Conservation (phyloP, 1,140 invertebrate genomes). For the Tetranychus urticae region DNA sequence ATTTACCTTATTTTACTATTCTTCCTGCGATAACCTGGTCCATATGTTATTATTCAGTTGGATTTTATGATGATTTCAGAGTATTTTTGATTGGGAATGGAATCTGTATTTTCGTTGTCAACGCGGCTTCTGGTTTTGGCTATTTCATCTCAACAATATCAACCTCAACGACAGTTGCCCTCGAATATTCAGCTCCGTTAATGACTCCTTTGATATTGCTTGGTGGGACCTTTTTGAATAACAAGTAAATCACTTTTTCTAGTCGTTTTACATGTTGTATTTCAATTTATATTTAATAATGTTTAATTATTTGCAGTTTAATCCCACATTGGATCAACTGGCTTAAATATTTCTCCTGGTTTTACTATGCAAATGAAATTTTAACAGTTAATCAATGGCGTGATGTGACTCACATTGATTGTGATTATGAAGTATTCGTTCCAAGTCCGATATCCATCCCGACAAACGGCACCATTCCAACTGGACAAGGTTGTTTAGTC, state of each 20-base stretch:
- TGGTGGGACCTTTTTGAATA: not conserved
- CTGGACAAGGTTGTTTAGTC: not conserved
- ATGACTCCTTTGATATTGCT: not conserved
- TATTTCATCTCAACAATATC: not conserved
- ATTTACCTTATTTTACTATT: not conserved
- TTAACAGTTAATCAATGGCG: constrained; percentile 81
- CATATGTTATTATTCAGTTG: not conserved
- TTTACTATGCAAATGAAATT: constrained; percentile 76
- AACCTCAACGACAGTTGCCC: not conserved
- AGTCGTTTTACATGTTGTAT: no score
- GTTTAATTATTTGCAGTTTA: constrained; percentile 28
- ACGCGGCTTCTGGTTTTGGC: not conserved
- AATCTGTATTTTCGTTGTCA: not conserved
- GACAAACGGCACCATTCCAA: not conserved
- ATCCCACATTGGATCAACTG: constrained; percentile 66
- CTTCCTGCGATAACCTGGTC: not conserved
- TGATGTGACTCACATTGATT: constrained; percentile 36
- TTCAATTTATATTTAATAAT: no score
- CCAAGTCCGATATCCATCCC: not conserved
- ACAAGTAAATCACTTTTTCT: constrained; percentile 7
- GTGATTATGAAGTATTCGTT: not conserved
- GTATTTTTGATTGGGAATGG: not conserved
- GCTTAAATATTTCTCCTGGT: constrained; percentile 83
- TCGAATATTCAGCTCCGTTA: not conserved
- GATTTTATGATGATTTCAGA: not conserved